phyloP scores from a whole-genome alignment of 2,888 invertebrate species.

The Empis livida region DNA sequence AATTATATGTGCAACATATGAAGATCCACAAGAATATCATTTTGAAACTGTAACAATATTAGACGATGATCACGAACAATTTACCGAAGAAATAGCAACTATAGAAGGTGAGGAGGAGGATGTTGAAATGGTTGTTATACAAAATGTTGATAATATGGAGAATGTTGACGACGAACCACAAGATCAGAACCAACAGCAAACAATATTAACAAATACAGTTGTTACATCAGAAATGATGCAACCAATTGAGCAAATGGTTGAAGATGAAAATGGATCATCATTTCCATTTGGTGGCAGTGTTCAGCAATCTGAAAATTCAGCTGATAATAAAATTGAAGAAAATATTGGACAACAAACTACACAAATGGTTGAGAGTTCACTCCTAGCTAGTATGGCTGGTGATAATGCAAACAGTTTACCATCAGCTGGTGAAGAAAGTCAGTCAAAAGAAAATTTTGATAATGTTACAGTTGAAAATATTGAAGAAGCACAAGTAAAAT shows the following conservation, averaged over 20 bases:
- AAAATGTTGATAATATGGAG: conserved; percentile 1
- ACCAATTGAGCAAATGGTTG: too few relatives aligned
- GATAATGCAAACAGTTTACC: conserved; percentile 36
- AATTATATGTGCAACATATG: too few relatives aligned
- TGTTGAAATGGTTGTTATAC: background rate
- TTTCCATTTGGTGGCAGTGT: conserved; percentile 29
- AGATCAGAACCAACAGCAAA: too few relatives aligned
- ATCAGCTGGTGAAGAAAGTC: conserved; percentile 28
- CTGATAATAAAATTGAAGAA: conserved; percentile 23
- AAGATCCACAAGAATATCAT: too few relatives aligned
- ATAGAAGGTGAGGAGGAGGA: too few relatives aligned
- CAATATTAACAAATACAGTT: too few relatives aligned
- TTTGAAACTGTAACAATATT: too few relatives aligned
- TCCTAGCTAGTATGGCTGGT: conserved; percentile 33
- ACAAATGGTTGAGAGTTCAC: conserved; percentile 28
- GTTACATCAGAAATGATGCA: too few relatives aligned
- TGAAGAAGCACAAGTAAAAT: conserved; percentile 21
- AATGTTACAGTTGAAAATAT: conserved; percentile 18
- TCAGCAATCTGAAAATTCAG: conserved; percentile 31
- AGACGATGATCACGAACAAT: background rate
- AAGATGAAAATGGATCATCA: conserved; percentile 16
- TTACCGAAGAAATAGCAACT: background rate
- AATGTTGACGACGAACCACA: background rate
- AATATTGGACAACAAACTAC: conserved; percentile 13
- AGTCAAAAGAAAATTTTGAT: conserved; percentile 11